Evolutionary conservation across 2,113 vertebrate genomes (phyloP).

Genomic region (Toxotes jaculatrix): DNA sequence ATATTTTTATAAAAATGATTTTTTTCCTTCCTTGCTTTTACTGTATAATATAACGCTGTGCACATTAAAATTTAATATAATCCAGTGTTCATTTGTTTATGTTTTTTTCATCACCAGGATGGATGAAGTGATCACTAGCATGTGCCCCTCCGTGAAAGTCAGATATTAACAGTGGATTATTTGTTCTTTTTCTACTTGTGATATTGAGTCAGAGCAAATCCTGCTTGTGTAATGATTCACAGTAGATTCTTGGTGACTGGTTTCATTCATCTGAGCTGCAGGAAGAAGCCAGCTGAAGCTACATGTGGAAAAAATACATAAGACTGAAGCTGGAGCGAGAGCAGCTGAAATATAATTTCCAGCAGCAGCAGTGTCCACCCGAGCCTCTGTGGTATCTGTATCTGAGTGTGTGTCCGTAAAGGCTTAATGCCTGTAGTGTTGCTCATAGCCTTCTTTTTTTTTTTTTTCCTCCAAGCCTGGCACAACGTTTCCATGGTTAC

Average conservation of each 20-base stretch:
- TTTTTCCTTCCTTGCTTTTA: conserved; percentile 78
- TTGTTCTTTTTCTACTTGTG: conserved; percentile 54
- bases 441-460: conserved; percentile 39
- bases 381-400: not conserved
- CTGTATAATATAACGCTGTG: conserved; percentile 84
- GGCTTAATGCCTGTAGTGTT: conserved; percentile 34
- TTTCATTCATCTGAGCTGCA: conserved; percentile 40
- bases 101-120: not conserved
- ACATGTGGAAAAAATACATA: conserved; percentile 12
- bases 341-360: conserved; percentile 43
- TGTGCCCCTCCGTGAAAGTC: not conserved
- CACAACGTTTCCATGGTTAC: conserved; percentile 67
- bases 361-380: conserved; percentile 14
- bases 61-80: conserved; percentile 86
- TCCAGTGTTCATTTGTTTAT: conserved; percentile 44
- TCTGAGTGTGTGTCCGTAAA: conserved; percentile 5
- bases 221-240: conserved; percentile 40
- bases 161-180: conserved; percentile 14
- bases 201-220: conserved; percentile 62
- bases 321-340: conserved; percentile 1
- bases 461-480: conserved; percentile 14
- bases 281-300: conserved; percentile 17
- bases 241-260: conserved; percentile 23
- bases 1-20: conserved; percentile 75
- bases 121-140: not conserved